Conservation (phyloP, 2,888 invertebrate species). For the Brachyptera risi region DNA sequence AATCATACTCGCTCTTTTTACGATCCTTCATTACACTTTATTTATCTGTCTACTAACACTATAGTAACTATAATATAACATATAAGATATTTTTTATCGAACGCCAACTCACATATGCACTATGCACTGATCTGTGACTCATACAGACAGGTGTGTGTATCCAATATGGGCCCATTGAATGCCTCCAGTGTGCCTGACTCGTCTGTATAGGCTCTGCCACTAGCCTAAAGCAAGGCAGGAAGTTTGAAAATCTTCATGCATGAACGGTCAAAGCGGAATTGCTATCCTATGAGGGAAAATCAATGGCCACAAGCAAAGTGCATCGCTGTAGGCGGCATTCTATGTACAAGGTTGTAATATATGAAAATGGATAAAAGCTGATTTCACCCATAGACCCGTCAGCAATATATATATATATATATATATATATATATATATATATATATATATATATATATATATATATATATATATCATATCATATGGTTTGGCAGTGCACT, state of each 20-base stretch:
- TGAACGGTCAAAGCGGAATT: slow-evolving; percentile 9
- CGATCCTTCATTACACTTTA: no score
- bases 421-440: not conserved
- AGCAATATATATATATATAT: not conserved
- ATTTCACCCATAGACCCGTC: no score
- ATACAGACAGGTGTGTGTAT: no score
- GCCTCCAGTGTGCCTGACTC: no score
- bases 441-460: not conserved
- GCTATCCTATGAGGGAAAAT: not conserved
- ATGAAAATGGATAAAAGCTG: slow-evolving; percentile 16
- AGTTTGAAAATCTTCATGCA: not conserved
- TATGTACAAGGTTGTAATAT: slow-evolving; percentile 9
- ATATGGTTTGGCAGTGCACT: not conserved
- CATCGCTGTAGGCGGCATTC: not conserved
- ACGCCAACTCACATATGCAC: not conserved
- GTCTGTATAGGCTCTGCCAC: no score
- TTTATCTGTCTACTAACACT: no score
- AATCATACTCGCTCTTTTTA: no score
- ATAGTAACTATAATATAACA: no score
- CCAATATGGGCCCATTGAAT: no score
- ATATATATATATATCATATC: not conserved
- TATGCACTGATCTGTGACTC: no score
- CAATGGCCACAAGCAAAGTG: slow-evolving; percentile 2
- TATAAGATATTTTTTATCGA: no score
- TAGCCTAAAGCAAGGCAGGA: no score